A percentile compares a stretch with the other conserved stretches of the same genome.
phyloP scores from a whole-genome alignment of 2,113 vertebrate genomes.

The Poeciliopsis turrubarensis region DNA sequence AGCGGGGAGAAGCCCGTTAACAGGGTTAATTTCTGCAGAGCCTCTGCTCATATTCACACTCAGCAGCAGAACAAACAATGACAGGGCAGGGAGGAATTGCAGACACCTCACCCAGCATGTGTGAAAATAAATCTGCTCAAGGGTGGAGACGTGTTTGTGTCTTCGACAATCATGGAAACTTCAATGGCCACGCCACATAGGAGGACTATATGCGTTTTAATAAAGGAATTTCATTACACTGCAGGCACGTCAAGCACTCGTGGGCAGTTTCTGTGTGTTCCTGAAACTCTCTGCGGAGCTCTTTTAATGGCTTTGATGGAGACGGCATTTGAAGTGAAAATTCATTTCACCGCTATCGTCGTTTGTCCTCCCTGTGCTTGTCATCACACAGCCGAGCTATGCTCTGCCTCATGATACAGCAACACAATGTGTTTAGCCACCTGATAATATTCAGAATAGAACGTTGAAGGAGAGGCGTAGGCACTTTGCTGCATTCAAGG shows the following conservation, averaged over 20 bases:
- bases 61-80: slow-evolving; percentile 81
- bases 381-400: slow-evolving; percentile 54
- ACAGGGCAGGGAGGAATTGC: slow-evolving; percentile 79
- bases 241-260: slow-evolving; percentile 51
- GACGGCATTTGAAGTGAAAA: slow-evolving; percentile 43
- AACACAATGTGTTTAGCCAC: slow-evolving; percentile 43
- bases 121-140: slow-evolving; percentile 82
- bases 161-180: slow-evolving; percentile 79
- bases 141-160: slow-evolving; percentile 77
- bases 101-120: slow-evolving; percentile 82
- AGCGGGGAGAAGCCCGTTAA: slow-evolving; percentile 60
- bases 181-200: slow-evolving; percentile 65
- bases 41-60: slow-evolving; percentile 78
- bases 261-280: slow-evolving; percentile 35
- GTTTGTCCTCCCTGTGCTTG: slow-evolving; percentile 32
- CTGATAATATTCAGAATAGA: slow-evolving; percentile 45
- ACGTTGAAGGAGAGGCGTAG: slow-evolving; percentile 52
- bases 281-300: slow-evolving; percentile 37
- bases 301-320: slow-evolving; percentile 48
- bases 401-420: slow-evolving; percentile 51
- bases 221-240: slow-evolving; percentile 70
- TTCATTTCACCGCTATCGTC: slow-evolving; percentile 49
- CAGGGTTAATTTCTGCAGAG: slow-evolving; percentile 56
- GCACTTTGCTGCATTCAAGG: slow-evolving; percentile 48
- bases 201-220: slow-evolving; percentile 59